These are phyloP conservation scores for Megaleporinus macrocephalus DNA, from an alignment of 2,113 vertebrate species.

Conservation along the genomic window DNA sequence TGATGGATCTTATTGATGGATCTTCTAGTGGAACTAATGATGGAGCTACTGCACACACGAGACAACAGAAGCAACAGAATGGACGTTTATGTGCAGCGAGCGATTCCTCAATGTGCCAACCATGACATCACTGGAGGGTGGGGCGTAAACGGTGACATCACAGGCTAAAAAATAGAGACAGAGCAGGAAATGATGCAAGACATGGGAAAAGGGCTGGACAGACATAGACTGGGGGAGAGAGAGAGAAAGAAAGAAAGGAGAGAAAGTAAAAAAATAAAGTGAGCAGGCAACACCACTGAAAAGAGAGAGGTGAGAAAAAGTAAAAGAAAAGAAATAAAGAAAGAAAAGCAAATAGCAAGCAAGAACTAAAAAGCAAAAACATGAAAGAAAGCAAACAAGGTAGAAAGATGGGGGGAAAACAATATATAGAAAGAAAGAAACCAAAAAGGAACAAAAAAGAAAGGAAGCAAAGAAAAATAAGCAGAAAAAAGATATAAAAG, in stretches of 20 bases:
- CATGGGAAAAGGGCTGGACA: constrained; percentile 55
- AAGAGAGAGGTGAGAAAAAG: constrained; percentile 42
- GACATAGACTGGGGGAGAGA: constrained; percentile 51
- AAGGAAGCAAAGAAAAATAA: too few species aligned
- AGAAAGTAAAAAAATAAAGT: constrained; percentile 18
- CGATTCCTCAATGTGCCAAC: constrained; percentile 35
- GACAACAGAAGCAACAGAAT: constrained; percentile 56
- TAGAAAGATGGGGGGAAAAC: constrained; percentile 13
- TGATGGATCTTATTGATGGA: not conserved
- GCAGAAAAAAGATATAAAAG: too few species aligned
- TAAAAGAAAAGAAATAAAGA: not conserved
- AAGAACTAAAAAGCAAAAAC: not conserved
- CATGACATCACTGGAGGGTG: constrained; percentile 46
- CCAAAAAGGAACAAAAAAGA: too few species aligned
- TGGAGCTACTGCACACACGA: constrained; percentile 65
- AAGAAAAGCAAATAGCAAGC: not conserved
- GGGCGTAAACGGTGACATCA: constrained; percentile 28
- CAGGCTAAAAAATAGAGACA: constrained; percentile 48
- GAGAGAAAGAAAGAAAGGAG: constrained; percentile 59
- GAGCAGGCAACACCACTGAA: too few species aligned
- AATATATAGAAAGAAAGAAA: not conserved
- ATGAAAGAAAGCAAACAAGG: not conserved
- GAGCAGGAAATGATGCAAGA: constrained; percentile 60
- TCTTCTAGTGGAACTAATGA: constrained; percentile 46
- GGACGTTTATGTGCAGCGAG: constrained; percentile 50